Percentiles rank a stretch among this genome's conserved stretches.
phyloP scores from a whole-genome alignment of 2,888 invertebrate genomes.

The Agapostemon virescens region DNA sequence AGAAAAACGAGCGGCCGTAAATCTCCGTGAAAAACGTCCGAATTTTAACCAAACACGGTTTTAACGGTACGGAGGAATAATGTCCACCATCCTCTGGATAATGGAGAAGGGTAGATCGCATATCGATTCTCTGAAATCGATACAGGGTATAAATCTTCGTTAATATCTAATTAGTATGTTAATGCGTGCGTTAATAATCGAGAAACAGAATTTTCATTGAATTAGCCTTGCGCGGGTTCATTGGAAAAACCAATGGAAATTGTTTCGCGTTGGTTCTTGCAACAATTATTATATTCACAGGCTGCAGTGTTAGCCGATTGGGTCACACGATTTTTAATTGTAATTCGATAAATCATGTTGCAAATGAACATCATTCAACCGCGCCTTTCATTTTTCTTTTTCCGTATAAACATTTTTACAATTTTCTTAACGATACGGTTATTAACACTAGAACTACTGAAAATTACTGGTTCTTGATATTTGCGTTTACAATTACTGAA shows the following conservation, averaged over 20 bases:
- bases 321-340: no score
- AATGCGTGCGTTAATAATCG: slow-evolving; percentile 51
- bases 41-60: slow-evolving; percentile 47
- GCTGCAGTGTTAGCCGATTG: no score
- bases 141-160: slow-evolving; percentile 43
- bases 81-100: neutral
- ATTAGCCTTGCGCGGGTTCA: slow-evolving; percentile 32
- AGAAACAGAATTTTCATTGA: slow-evolving; percentile 44
- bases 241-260: slow-evolving; percentile 4
- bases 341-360: no score
- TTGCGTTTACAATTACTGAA: no score
- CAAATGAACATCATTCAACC: no score
- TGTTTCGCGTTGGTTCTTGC: neutral
- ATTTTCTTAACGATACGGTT: no score
- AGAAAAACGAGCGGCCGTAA: slow-evolving; percentile 36
- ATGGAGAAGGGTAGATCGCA: slow-evolving; percentile 23
- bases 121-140: slow-evolving; percentile 28
- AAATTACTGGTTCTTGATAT: no score
- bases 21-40: slow-evolving; percentile 31
- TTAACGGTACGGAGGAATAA: slow-evolving; percentile 45
- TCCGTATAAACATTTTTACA: no score
- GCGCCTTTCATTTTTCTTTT: no score
- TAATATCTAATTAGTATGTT: slow-evolving; percentile 52
- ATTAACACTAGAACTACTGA: no score
- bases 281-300: neutral